phyloP scores from a whole-genome alignment of 1,140 invertebrate species.

The Archegozetes longisetosus region DNA sequence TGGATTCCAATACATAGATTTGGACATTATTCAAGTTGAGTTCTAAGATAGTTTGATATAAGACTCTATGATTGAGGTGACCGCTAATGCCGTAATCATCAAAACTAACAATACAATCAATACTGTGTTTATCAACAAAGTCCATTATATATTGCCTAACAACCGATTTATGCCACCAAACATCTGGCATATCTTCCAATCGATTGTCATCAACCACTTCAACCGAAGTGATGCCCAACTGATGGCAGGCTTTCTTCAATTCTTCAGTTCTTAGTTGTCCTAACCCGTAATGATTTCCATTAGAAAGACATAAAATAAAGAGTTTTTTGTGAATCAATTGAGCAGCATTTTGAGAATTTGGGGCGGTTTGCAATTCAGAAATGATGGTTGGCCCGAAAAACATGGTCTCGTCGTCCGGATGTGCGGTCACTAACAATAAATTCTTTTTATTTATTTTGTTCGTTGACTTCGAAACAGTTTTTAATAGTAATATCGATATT shows the following conservation, averaged over 20 bases:
- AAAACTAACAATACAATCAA: slow-evolving; percentile 55
- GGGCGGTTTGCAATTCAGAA: slow-evolving; percentile 25
- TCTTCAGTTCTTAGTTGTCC: slow-evolving; percentile 12
- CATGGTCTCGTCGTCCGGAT: slow-evolving; percentile 96
- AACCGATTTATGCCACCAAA: not conserved
- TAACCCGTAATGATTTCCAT: slow-evolving; percentile 33
- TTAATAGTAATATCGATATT: too few species aligned
- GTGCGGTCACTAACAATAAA: slow-evolving; percentile 71
- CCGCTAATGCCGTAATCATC: slow-evolving; percentile 63
- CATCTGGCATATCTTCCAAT: slow-evolving; percentile 2
- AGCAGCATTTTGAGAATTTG: not conserved
- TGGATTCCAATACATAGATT: slow-evolving; percentile 61
- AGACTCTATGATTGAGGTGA: slow-evolving; percentile 71
- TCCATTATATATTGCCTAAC: not conserved
- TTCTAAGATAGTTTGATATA: slow-evolving; percentile 54
- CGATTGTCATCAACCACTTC: slow-evolving; percentile 8
- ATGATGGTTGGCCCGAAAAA: slow-evolving; percentile 87
- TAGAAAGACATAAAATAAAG: slow-evolving; percentile 68
- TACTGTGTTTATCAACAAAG: not conserved
- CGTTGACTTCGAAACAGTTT: too few species aligned
- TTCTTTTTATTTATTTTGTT: too few species aligned
- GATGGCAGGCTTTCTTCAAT: not conserved
- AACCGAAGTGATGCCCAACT: not conserved
- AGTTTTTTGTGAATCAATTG: slow-evolving; percentile 38
- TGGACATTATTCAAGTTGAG: not conserved